Evolutionary conservation across 1,140 invertebrate species (phyloP), one percentile per base, ranked within the genome.

Genomic region (Drosophila chauvacae): DNA sequence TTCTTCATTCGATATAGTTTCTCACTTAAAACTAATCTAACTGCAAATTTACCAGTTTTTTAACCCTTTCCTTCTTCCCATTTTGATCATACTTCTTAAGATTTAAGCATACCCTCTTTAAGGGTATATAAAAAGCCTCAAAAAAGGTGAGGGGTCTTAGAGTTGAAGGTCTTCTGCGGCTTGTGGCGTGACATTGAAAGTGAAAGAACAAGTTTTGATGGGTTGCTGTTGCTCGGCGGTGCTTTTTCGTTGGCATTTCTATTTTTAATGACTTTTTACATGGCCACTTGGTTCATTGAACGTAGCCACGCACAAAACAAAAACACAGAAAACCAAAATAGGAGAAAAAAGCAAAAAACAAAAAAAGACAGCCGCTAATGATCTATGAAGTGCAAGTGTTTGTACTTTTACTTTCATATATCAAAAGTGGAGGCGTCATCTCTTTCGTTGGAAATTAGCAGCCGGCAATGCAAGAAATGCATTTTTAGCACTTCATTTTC

Each of bases 331-430:
- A 61, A 57, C 42, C 50, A 61, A 62, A 45, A 45, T 56, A 59
- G 45, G 51, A 28, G 48, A 41, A 61, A 69, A 55, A 64, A 35
- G 1, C 30, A 9, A 48, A 39, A 28, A 30, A 0, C 7, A 41
- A 39, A 69, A 48, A 63, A 14, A 45, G 11, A 59, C 44, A 41
- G 70, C 73, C 85, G 86, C 85, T 90, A 90, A 90, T 90, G 85
- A 90, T 90, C 85, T 85, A 73, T 88, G 85, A 87, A 83, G 77
- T 87, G 84, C 73, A 72, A 79, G 81, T 80, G 55, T 71, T 69
- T 62, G 82, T 90, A 90, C 85, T 90, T 90, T 90, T 90, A 90
- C 85, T 90, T 90, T 90, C 85, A 90, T 90, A 81, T 90, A 90
- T 85, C 85, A 90, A 70, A 85, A 90, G 83, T 90, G 84, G 73